These are phyloP conservation scores for Zaprionus taronus DNA, from an alignment of 1,140 invertebrate species.

Conservation along the genomic window DNA sequence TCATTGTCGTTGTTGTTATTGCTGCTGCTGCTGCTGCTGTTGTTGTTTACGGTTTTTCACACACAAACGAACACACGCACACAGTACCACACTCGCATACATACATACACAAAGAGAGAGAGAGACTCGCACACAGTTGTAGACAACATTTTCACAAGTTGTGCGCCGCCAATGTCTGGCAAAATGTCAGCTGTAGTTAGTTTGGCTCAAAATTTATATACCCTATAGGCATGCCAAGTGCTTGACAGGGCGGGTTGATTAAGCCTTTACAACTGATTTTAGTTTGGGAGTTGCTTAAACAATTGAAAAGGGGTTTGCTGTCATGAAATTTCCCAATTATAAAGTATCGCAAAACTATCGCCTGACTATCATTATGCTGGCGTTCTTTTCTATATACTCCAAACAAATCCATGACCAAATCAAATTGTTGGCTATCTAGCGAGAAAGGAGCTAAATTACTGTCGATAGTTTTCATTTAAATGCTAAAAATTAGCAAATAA, in stretches of 20 bases:
- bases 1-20: conserved; percentile 48
- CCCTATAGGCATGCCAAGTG: neutral
- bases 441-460: neutral
- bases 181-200: conserved; percentile 44
- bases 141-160: conserved; percentile 47
- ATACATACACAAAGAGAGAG: neutral
- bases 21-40: conserved; percentile 54
- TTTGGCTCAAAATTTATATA: conserved; percentile 41
- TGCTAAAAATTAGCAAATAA: no score
- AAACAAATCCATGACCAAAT: no score
- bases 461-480: neutral
- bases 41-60: conserved; percentile 70
- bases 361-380: no score
- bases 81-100: neutral
- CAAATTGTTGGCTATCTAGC: no score
- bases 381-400: no score
- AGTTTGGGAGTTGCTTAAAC: no score
- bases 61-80: conserved; percentile 27
- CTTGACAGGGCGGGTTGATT: neutral
- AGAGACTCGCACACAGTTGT: conserved; percentile 9
- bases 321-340: neutral
- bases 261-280: no score
- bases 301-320: neutral
- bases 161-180: conserved; percentile 23
- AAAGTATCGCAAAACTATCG: no score